Conservation (phyloP, 37 sponge, comb jelly and placozoan species). For the Diacarnus erythraeanus region DNA sequence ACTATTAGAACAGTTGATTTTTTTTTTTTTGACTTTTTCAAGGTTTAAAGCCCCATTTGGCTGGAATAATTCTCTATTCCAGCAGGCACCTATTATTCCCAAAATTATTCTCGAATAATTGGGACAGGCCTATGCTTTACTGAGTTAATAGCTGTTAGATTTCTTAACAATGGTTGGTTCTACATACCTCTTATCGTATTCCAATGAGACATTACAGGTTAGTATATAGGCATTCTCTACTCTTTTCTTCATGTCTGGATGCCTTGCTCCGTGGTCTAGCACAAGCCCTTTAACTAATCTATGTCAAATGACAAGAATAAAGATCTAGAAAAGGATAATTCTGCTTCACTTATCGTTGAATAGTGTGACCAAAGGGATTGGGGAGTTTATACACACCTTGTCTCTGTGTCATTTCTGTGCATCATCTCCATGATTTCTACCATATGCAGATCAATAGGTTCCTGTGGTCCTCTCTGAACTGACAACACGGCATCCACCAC, state of each 20-base stretch:
- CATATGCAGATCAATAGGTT: conserved; percentile 98
- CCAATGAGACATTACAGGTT: conserved; percentile 99
- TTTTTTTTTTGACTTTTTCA: too few species aligned
- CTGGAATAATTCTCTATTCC: too few species aligned
- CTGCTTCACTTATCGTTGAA: too few species aligned
- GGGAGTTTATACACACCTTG: conserved; percentile 42
- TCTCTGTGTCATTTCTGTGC: conserved; percentile 96
- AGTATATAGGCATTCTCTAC: conserved; percentile 93
- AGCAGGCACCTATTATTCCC: too few species aligned
- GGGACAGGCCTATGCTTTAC: too few species aligned
- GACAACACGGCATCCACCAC: conserved; percentile 98
- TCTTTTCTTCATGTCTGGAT: conserved; percentile 96
- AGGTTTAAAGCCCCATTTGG: too few species aligned
- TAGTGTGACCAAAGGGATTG: too few species aligned
- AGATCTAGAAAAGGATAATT: background rate
- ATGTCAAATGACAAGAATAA: background rate
- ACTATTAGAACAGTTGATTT: too few species aligned
- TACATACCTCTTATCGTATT: conserved; percentile 96
- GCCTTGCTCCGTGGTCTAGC: conserved; percentile 97
- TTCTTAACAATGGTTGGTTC: too few species aligned
- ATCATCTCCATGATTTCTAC: conserved; percentile 99
- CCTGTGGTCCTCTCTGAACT: conserved; percentile 54
- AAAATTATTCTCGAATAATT: too few species aligned
- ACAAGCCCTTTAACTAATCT: conserved; percentile 93
- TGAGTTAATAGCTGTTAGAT: too few species aligned